Evolutionary conservation across 2,113 vertebrate genomes (phyloP).

Genomic region (Neolamprologus kungweensis): DNA sequence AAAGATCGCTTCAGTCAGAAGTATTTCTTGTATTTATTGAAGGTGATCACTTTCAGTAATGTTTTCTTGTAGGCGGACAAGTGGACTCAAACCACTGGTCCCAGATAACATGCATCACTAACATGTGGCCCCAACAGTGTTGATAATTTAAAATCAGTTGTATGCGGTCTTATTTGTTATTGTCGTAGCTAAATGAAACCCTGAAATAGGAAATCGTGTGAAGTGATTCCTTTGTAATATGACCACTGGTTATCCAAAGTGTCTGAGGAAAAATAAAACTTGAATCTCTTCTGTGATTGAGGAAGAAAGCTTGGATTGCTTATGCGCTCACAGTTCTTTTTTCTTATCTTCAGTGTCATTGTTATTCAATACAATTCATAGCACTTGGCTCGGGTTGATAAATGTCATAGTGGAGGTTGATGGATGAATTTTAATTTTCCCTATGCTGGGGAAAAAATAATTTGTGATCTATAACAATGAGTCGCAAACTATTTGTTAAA

Average conservation of each 20-base stretch:
- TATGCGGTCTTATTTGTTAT: not conserved
- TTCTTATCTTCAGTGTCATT: not conserved
- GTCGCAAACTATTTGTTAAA: not conserved
- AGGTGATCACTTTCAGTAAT: not conserved
- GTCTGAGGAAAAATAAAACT: not conserved
- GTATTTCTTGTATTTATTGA: not conserved
- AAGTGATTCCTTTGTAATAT: not conserved
- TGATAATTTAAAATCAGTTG: not conserved
- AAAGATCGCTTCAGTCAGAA: not conserved
- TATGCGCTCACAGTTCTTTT: not conserved
- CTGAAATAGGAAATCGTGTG: not conserved
- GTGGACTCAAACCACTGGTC: not conserved
- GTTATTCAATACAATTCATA: not conserved
- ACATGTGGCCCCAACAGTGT: not conserved
- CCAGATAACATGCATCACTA: not conserved
- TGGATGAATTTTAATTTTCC: not conserved
- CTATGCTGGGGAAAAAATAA: not conserved
- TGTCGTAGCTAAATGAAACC: not conserved
- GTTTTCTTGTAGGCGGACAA: not conserved
- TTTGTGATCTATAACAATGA: not conserved
- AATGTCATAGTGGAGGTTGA: not conserved
- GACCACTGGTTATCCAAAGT: not conserved
- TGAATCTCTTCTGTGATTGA: not conserved
- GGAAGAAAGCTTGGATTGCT: not conserved
- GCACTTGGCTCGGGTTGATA: not conserved